A percentile compares a stretch with the other conserved stretches of the same genome.
Evolutionary conservation across 2,888 invertebrate species (phyloP).

Genomic region (Macropis europaea): DNA sequence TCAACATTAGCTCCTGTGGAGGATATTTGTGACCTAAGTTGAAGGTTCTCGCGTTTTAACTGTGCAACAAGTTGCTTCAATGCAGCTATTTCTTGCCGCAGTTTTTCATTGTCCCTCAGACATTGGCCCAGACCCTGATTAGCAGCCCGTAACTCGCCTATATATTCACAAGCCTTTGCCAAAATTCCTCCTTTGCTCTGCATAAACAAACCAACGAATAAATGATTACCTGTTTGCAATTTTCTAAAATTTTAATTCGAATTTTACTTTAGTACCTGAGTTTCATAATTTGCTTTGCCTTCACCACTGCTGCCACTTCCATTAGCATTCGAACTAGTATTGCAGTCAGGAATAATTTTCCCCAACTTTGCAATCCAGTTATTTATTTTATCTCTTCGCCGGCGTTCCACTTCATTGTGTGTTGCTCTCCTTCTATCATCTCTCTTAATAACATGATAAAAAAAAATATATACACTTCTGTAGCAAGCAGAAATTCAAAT

Average conservation of each 20-base stretch:
- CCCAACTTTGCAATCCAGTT: slow-evolving; percentile 97
- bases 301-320: slow-evolving; percentile 73
- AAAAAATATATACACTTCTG: neutral
- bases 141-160: slow-evolving; percentile 89
- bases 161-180: slow-evolving; percentile 97
- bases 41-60: slow-evolving; percentile 88
- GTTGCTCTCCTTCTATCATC: slow-evolving; percentile 95
- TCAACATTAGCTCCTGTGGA: slow-evolving; percentile 57
- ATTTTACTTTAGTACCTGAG: slow-evolving; percentile 66
- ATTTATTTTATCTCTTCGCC: slow-evolving; percentile 97
- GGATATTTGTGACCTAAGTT: slow-evolving; percentile 83
- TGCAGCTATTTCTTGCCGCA: slow-evolving; percentile 86
- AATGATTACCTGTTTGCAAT: neutral
- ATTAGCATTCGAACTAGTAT: slow-evolving; percentile 68
- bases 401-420: slow-evolving; percentile 96
- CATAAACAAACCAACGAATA: slow-evolving; percentile 32
- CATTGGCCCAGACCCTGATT: slow-evolving; percentile 87
- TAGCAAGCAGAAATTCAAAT: slow-evolving; percentile 14
- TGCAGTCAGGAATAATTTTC: slow-evolving; percentile 91
- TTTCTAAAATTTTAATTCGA: neutral
- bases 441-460: slow-evolving; percentile 81
- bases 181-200: slow-evolving; percentile 97
- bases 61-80: slow-evolving; percentile 87
- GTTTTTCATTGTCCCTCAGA: slow-evolving; percentile 86
- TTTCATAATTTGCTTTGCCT: slow-evolving; percentile 78